phyloP scores from a whole-genome alignment of 2,113 vertebrate genomes.

The Delphinus delphis region DNA sequence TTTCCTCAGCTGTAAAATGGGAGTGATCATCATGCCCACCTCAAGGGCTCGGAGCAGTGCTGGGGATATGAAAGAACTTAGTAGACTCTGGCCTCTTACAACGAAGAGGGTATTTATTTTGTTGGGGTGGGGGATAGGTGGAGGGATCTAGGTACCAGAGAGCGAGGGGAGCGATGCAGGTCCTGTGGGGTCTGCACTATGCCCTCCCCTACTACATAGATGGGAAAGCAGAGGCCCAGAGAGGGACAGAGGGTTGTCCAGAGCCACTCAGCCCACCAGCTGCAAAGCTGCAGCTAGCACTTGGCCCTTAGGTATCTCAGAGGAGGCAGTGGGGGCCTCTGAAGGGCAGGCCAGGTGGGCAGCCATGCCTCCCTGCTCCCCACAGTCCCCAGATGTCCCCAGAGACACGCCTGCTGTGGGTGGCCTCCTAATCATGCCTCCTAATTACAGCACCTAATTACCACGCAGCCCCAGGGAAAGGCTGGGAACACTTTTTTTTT shows the following conservation, averaged over 20 bases:
- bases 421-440: neutral
- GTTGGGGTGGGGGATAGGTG: too few species aligned
- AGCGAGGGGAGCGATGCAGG: accelerated
- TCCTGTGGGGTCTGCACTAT: neutral
- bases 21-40: neutral
- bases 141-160: too few species aligned
- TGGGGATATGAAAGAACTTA: neutral
- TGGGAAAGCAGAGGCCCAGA: neutral
- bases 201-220: too few species aligned
- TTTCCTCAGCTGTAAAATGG: neutral
- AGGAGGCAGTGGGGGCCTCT: neutral
- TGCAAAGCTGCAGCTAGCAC: neutral
- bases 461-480: neutral
- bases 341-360: neutral
- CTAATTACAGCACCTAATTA: neutral
- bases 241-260: neutral
- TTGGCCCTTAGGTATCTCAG: neutral
- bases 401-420: neutral
- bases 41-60: neutral
- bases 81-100: neutral
- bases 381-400: neutral
- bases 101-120: neutral
- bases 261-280: neutral
- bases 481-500: neutral
- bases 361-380: neutral